Conservation (phyloP, 2,113 vertebrate species). For the Cynopterus brachyotis region DNA sequence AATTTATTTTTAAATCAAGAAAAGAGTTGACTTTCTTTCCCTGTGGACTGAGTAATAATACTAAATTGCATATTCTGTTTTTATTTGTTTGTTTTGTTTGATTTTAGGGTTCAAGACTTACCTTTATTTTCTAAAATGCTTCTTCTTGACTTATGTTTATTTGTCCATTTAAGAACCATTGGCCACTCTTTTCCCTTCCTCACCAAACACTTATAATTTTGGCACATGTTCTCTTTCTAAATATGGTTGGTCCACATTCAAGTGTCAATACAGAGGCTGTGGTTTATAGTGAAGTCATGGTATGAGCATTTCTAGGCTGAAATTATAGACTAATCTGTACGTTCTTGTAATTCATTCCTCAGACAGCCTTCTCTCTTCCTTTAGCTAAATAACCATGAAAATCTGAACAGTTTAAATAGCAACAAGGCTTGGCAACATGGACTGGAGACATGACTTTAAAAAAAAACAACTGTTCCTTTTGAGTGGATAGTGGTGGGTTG, state of each 20-base stretch:
- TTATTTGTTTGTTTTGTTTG: no score
- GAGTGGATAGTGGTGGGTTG: not conserved
- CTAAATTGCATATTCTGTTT: not conserved
- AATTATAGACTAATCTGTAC: not conserved
- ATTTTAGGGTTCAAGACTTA: not conserved
- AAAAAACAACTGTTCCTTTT: not conserved
- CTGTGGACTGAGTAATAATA: not conserved
- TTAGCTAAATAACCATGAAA: not conserved
- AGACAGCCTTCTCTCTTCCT: not conserved
- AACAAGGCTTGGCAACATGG: not conserved
- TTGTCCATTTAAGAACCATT: not conserved
- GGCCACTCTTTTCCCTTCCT: not conserved
- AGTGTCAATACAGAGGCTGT: not conserved
- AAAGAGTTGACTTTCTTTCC: not conserved
- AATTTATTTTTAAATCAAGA: conserved; percentile 11
- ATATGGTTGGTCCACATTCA: not conserved
- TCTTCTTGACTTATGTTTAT: not conserved
- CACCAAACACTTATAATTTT: not conserved
- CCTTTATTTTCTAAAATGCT: not conserved
- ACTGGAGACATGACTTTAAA: not conserved
- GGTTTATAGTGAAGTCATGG: not conserved
- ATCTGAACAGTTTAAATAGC: not conserved
- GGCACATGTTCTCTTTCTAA: not conserved
- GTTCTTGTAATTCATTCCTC: not conserved
- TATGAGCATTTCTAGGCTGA: not conserved